Base-by-base conservation (phyloP, 1,140 invertebrate genomes). In the Lanistes nyassanus region DNA sequence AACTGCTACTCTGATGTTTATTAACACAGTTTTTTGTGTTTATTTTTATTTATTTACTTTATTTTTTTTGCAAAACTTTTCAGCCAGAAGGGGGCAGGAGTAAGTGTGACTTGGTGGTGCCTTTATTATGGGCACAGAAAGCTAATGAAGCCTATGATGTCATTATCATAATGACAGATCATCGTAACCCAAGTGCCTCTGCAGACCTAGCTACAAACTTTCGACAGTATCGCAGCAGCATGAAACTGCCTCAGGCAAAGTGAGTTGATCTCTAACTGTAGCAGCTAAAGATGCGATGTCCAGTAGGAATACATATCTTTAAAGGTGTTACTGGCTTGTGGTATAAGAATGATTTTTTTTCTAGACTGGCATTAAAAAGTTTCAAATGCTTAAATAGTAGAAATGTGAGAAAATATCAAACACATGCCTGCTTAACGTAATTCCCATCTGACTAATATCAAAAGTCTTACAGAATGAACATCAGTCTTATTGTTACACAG, bases 221-320 rank as follows among this genome's bases (percentile, higher is more conserved):
- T 47, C 36, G 19, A 19, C 26, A 75, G 36, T 75, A 75, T 34
- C 42, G 60, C 2, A 13, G 47, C 37, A 29, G 16, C 13, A 6
- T 58, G 74, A 65, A 51, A 3, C n/a, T 75, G 21, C 64, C 90
- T 11, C 86, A 92, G 77, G 82, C 92, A 74, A 92, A 91, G 92
- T 92, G 88, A 85, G 87, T 84, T 37, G 9, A 34, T n/a, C 2
- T 2, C 19, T 47, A 13, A 0, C 42, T 47, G 42, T 16, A 47
- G 42, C 19, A 47, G 42, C 19, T 47, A 16, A 2, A 47, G 42
- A 1, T 47, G 42, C 19, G n/a, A n/a, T n/a, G n/a, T n/a, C n/a
- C n/a, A n/a, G n/a, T n/a, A n/a, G n/a, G n/a, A n/a, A n/a, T n/a
- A n/a, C n/a, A n/a, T n/a, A n/a, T n/a, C n/a, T n/a, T n/a, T n/a